phyloP scores from a whole-genome alignment of 2,888 invertebrate genomes.

The Drosophila merina region DNA sequence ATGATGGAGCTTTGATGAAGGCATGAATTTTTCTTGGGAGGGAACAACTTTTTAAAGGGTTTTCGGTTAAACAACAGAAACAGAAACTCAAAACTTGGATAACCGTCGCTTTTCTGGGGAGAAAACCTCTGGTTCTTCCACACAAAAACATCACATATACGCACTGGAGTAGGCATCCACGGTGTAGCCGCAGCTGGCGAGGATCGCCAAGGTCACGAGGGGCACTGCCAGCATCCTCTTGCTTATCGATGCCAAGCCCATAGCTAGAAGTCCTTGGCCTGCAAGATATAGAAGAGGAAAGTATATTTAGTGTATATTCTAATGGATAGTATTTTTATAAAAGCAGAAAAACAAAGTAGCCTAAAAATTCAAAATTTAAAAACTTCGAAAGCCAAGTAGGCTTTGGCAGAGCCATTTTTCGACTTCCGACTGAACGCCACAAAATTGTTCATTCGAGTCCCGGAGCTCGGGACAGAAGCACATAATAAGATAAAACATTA shows the following conservation, averaged over 20 bases:
- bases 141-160: slow-evolving; percentile 62
- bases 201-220: slow-evolving; percentile 23
- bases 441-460: background rate
- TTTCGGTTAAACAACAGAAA: background rate
- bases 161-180: slow-evolving; percentile 83
- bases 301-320: background rate
- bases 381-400: background rate
- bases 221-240: slow-evolving; percentile 40
- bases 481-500: background rate
- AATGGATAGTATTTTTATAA: too few relatives aligned
- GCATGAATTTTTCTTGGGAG: slow-evolving; percentile 2
- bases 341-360: background rate
- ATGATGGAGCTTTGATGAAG: slow-evolving; percentile 13
- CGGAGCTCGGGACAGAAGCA: background rate
- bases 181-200: slow-evolving; percentile 66
- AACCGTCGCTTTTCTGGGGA: background rate
- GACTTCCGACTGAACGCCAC: background rate
- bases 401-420: background rate
- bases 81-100: background rate
- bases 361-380: background rate
- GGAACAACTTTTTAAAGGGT: background rate
- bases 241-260: slow-evolving; percentile 43
- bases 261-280: background rate
- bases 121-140: too few relatives aligned
- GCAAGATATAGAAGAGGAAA: background rate